These are phyloP conservation scores for Pomacea canaliculata DNA, from an alignment of 2,888 invertebrate genomes.

Conservation along the genomic window DNA sequence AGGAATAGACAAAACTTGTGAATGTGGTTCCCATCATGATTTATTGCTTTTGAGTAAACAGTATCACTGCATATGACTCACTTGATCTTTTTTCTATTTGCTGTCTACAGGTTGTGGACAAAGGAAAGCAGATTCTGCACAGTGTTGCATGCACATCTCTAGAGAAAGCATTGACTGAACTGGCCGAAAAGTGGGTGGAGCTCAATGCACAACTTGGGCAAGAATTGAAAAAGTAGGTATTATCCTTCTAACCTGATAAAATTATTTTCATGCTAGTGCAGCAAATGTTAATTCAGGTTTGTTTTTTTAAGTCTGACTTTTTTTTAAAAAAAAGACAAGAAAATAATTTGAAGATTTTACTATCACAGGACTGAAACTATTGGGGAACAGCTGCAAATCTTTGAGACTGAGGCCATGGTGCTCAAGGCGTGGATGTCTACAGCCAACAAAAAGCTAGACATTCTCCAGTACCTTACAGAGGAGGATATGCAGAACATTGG, in stretches of 20 bases:
- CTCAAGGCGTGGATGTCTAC: slow-evolving; percentile 61
- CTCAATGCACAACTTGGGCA: slow-evolving; percentile 55
- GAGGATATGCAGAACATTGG: slow-evolving; percentile 58
- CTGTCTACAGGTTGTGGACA: slow-evolving; percentile 58
- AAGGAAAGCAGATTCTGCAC: slow-evolving; percentile 62
- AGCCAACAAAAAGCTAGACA: slow-evolving; percentile 52
- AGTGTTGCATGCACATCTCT: slow-evolving; percentile 58
- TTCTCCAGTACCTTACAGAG: slow-evolving; percentile 55
- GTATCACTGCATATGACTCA: too few relatives aligned
- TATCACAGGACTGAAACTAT: slow-evolving; percentile 57
- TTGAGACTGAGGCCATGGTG: slow-evolving; percentile 60
- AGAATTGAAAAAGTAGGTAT: slow-evolving; percentile 58
- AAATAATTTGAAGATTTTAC: too few relatives aligned
- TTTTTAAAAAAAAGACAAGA: too few relatives aligned
- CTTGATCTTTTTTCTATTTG: too few relatives aligned
- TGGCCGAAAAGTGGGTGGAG: slow-evolving; percentile 63
- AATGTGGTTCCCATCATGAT: too few relatives aligned
- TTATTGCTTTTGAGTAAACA: too few relatives aligned
- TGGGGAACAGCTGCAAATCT: slow-evolving; percentile 60
- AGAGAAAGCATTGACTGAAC: slow-evolving; percentile 56
- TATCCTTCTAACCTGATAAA: not conserved
- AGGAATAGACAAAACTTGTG: too few relatives aligned
- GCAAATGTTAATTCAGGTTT: not conserved
- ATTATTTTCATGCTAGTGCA: not conserved
- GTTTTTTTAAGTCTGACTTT: not conserved